A percentile compares a stretch with the other conserved stretches of the same genome.
phyloP scores from a whole-genome alignment of 2,888 invertebrate species.

The Corbicula japonica region DNA sequence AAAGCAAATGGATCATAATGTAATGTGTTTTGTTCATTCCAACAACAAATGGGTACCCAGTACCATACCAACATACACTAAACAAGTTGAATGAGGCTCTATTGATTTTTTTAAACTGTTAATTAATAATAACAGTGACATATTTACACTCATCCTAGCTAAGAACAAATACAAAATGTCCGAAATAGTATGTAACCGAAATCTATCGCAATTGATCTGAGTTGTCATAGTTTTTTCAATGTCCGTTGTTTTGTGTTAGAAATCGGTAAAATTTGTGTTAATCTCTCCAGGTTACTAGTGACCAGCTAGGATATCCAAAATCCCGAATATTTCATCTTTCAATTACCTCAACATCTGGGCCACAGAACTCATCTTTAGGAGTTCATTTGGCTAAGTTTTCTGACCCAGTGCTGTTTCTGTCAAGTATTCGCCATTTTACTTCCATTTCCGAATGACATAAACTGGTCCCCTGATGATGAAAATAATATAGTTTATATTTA shows the following conservation, averaged over 20 bases:
- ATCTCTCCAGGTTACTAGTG: too few species aligned
- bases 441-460: conserved; percentile 48
- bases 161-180: not conserved
- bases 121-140: too few species aligned
- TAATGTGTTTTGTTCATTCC: too few species aligned
- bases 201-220: conserved; percentile 7
- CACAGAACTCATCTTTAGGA: conserved; percentile 77
- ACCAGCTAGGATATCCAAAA: too few species aligned
- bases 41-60: too few species aligned
- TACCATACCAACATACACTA: too few species aligned
- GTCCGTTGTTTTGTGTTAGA: conserved; percentile 5
- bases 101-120: too few species aligned
- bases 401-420: conserved; percentile 64
- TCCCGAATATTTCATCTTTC: conserved; percentile 8
- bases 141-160: not conserved
- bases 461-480: conserved; percentile 6
- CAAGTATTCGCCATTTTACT: conserved; percentile 75
- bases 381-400: conserved; percentile 68
- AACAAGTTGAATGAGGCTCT: too few species aligned
- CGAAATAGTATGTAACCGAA: conserved; percentile 34
- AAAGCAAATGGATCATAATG: too few species aligned
- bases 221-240: conserved; percentile 44
- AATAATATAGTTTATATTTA: not conserved
- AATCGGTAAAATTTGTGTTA: too few species aligned
- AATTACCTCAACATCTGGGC: conserved; percentile 76